Base-by-base conservation (phyloP, 2,888 invertebrate genomes). In the Hipparchia sbordonii region DNA sequence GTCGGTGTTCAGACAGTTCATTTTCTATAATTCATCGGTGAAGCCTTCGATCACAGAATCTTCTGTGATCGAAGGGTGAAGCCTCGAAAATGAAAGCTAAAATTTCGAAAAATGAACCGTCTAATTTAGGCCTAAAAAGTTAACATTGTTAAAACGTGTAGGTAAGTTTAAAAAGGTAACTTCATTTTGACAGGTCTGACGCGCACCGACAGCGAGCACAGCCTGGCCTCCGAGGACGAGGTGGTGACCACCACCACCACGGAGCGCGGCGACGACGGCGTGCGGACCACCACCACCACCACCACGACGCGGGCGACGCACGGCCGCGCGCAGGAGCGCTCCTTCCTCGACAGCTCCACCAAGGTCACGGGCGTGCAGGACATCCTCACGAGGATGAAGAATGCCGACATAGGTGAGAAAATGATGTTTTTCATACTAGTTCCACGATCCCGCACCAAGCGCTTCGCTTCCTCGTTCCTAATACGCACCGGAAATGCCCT, bases 301-400 rank as follows among this genome's bases (percentile, higher is more conserved):
- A 88, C 87, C 65, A 85, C 78, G 74, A 79, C 76, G 7, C 73
- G 76, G 51, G 63, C 81, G 70, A 74, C 77, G 73, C 77, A 74
- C 77, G 77, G 75, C 7, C 72, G 72, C n/a, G 76, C 71, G 52
- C 77, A 80, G 74, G 89, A 89, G 81, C 84, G 95, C 73, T 96
- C 96, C 10, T 97, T 97, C 88, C 93, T 97, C 46, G 96, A 96
- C 83, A 96, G 95, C 87, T 95, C 93, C 79, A 95, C 95, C 13
- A 96, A 96, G 82, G 96, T 97, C 69, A 95, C 96, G 5, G 96
- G 96, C 4, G 96, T 97, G 2, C 95, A 96, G 83, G 97, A 97
- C 84, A 96, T 97, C 13, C 91, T 97, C 71, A 95, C 95, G 6
- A 94, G 97, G 79, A 97, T 97, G 97, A 95, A 95, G 85, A 96